Conservation (phyloP, 37 sponge, comb jelly and placozoan species). For the Aplysina aerophoba region DNA sequence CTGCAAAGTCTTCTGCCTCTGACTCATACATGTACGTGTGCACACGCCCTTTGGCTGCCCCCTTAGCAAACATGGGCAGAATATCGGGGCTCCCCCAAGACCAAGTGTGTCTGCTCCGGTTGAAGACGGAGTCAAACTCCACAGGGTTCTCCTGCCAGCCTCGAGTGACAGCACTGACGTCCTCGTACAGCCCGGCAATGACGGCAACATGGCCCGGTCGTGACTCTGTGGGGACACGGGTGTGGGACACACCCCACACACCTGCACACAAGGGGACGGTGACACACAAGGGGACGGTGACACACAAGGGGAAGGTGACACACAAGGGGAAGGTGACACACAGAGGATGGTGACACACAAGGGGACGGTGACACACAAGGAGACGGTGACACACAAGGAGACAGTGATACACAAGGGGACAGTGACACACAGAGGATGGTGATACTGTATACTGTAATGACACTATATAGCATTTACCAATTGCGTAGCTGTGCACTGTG, state of each 20-base stretch:
- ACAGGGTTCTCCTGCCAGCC: slow-evolving; percentile 91
- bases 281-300: background rate
- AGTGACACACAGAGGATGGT: too few species aligned
- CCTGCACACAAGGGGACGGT: slow-evolving; percentile 42
- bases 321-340: too few species aligned
- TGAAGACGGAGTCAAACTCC: slow-evolving; percentile 88
- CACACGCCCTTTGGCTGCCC: slow-evolving; percentile 66
- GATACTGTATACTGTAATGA: too few species aligned
- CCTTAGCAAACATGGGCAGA: slow-evolving; percentile 78
- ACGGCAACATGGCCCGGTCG: slow-evolving; percentile 87
- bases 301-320: too few species aligned
- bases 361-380: background rate
- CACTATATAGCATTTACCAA: too few species aligned
- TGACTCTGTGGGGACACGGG: slow-evolving; percentile 88
- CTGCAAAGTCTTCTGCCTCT: slow-evolving; percentile 74
- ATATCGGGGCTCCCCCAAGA: slow-evolving; percentile 91
- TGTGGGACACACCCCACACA: slow-evolving; percentile 87
- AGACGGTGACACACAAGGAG: too few species aligned
- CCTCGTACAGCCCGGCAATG: slow-evolving; percentile 85
- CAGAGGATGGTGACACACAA: background rate
- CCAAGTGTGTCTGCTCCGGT: slow-evolving; percentile 74
- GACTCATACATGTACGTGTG: slow-evolving; percentile 68
- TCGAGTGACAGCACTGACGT: slow-evolving; percentile 85
- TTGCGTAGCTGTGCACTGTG: too few species aligned
- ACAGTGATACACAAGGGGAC: too few species aligned